phyloP scores from a whole-genome alignment of 2,113 vertebrate genomes.

The Vireo altiloquus region DNA sequence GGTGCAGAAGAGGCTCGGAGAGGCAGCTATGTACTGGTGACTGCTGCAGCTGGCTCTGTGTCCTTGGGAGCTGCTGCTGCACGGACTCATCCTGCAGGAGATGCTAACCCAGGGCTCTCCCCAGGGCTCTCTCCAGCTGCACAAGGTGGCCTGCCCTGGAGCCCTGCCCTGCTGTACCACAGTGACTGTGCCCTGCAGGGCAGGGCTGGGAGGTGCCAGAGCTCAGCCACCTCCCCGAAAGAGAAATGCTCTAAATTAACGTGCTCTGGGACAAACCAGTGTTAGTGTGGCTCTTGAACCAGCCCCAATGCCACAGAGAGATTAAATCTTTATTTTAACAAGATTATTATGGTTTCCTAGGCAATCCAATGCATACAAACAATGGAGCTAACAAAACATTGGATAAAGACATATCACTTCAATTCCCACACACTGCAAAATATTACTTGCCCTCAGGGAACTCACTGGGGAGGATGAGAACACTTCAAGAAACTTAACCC shows the following conservation, averaged over 20 bases:
- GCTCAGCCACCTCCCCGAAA: neutral
- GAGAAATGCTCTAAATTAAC: neutral
- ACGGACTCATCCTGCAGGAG: neutral
- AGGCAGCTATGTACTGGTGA: neutral
- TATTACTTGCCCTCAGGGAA: neutral
- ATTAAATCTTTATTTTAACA: constrained; percentile 49
- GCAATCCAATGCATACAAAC: constrained; percentile 53
- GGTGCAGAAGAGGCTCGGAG: neutral
- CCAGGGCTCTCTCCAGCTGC: neutral
- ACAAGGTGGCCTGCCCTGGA: neutral
- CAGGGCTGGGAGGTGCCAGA: neutral
- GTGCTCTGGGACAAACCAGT: neutral
- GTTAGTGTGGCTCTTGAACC: constrained; percentile 2
- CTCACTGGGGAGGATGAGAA: neutral
- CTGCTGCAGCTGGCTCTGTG: neutral
- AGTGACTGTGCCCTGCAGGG: neutral
- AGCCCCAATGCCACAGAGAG: neutral
- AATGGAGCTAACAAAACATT: constrained; percentile 17
- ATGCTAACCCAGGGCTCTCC: neutral
- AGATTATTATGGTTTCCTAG: constrained; percentile 49
- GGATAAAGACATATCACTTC: neutral
- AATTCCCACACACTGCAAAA: constrained; percentile 13
- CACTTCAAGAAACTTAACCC: constrained; percentile 1
- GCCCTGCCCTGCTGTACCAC: neutral
- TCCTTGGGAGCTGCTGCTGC: neutral